These are phyloP conservation scores for Troilus luridus DNA, from an alignment of 2,888 invertebrate genomes.

Conservation along the genomic window DNA sequence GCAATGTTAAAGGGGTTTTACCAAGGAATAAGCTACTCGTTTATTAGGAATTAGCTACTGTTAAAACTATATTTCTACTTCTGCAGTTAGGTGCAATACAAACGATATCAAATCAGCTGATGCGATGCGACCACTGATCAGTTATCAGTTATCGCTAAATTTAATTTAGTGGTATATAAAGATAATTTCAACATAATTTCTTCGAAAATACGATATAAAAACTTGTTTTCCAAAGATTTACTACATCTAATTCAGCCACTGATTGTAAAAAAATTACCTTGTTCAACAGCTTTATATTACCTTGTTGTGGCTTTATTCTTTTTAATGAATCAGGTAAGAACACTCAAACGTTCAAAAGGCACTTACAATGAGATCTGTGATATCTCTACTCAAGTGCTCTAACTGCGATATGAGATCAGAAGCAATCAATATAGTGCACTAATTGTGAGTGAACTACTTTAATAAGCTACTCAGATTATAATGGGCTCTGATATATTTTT, in stretches of 20 bases:
- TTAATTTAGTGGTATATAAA: not conserved
- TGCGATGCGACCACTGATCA: not conserved
- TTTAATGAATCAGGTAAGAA: not conserved
- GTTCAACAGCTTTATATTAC: too few relatives aligned
- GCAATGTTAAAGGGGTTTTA: conserved; percentile 27
- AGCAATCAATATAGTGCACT: not conserved
- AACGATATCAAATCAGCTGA: not conserved
- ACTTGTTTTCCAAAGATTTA: too few relatives aligned
- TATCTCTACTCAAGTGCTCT: not conserved
- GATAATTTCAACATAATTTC: too few relatives aligned
- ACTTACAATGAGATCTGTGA: not conserved
- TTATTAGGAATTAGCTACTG: conserved; percentile 26
- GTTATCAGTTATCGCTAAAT: not conserved
- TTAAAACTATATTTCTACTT: conserved; percentile 26
- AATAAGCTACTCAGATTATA: not conserved
- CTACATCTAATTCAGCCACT: too few relatives aligned
- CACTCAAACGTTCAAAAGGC: not conserved
- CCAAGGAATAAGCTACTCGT: not conserved
- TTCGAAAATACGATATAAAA: too few relatives aligned
- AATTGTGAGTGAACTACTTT: not conserved
- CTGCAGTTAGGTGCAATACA: not conserved
- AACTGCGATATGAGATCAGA: not conserved
- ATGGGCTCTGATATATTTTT: not conserved
- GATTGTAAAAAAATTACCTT: too few relatives aligned
- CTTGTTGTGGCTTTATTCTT: not conserved